Percentiles rank a stretch among this genome's conserved stretches.
Conservation (phyloP, 2,113 vertebrate species). For the Mirza zaza region DNA sequence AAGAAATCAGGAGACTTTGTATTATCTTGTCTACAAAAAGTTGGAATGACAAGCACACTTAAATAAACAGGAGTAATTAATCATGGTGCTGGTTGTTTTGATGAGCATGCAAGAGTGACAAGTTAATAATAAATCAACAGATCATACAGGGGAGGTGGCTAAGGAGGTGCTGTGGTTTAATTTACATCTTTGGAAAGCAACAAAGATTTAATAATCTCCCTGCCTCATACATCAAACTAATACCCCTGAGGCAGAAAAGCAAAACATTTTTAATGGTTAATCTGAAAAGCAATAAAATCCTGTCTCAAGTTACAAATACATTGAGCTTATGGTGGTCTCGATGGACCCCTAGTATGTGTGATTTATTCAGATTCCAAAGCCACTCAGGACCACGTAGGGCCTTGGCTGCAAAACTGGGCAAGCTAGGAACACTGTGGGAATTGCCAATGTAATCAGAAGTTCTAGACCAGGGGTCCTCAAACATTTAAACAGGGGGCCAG, state of each 20-base stretch:
- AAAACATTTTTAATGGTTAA: slow-evolving; percentile 61
- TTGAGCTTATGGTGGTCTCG: slow-evolving; percentile 57
- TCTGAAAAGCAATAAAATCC: slow-evolving; percentile 77
- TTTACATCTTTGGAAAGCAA: slow-evolving; percentile 77
- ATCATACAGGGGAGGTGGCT: slow-evolving; percentile 60
- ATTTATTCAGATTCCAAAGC: slow-evolving; percentile 58
- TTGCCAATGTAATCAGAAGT: not conserved
- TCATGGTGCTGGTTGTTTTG: slow-evolving; percentile 68
- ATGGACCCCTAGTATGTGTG: not conserved
- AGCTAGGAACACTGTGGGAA: not conserved
- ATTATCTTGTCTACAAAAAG: slow-evolving; percentile 7
- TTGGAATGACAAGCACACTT: slow-evolving; percentile 45
- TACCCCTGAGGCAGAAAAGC: slow-evolving; percentile 59
- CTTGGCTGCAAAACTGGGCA: not conserved
- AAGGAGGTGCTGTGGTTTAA: slow-evolving; percentile 68
- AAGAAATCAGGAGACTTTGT: slow-evolving; percentile 21
- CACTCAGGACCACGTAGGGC: not conserved
- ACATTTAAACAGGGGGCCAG: no score
- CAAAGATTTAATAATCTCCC: slow-evolving; percentile 79
- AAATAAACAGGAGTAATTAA: slow-evolving; percentile 58
- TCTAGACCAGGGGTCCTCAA: no score
- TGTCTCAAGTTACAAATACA: slow-evolving; percentile 75
- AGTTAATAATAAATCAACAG: slow-evolving; percentile 71
- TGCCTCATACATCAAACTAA: slow-evolving; percentile 73
- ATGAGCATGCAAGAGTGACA: slow-evolving; percentile 66